A percentile compares a stretch with the other conserved stretches of the same genome.
phyloP scores from a whole-genome alignment of 2,888 invertebrate genomes.

The Eupeodes luniger region DNA sequence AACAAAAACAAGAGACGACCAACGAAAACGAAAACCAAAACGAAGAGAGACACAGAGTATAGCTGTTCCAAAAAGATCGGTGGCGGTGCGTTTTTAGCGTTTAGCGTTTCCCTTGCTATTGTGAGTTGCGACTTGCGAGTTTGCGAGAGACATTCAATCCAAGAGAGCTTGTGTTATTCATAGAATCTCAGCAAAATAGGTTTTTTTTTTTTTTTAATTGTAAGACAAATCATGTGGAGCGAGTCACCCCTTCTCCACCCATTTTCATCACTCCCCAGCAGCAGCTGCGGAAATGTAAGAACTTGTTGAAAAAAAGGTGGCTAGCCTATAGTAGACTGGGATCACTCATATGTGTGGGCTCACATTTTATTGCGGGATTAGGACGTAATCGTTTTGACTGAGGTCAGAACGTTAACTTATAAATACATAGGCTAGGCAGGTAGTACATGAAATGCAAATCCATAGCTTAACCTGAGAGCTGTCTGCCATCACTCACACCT shows the following conservation, averaged over 20 bases:
- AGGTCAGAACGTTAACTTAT: constrained; percentile 33
- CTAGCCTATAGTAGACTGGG: constrained; percentile 2
- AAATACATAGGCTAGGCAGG: too few relatives aligned
- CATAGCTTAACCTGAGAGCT: constrained; percentile 47
- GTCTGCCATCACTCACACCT: constrained; percentile 62
- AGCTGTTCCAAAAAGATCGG: constrained; percentile 33
- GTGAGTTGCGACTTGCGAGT: background rate
- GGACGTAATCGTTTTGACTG: constrained; percentile 35
- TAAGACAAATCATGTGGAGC: constrained; percentile 55
- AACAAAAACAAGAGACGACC: constrained; percentile 9
- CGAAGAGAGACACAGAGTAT: constrained; percentile 47
- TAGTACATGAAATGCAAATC: constrained; percentile 53
- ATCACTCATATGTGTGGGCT: constrained; percentile 38
- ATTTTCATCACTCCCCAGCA: background rate
- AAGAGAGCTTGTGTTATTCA: constrained; percentile 63
- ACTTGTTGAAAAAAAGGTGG: constrained; percentile 50
- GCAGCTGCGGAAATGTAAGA: constrained; percentile 46
- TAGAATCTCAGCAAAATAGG: constrained; percentile 54
- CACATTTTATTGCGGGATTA: background rate
- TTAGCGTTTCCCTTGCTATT: constrained; percentile 44
- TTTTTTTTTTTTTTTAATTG: background rate
- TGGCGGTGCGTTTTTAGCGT: background rate
- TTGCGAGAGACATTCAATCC: constrained; percentile 11
- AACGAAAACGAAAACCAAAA: too few relatives aligned
- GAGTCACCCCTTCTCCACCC: constrained; percentile 13